Evolutionary conservation across 2,797 vertebrate genomes (phyloP).

Genomic region (Mionectes olivaceus): DNA sequence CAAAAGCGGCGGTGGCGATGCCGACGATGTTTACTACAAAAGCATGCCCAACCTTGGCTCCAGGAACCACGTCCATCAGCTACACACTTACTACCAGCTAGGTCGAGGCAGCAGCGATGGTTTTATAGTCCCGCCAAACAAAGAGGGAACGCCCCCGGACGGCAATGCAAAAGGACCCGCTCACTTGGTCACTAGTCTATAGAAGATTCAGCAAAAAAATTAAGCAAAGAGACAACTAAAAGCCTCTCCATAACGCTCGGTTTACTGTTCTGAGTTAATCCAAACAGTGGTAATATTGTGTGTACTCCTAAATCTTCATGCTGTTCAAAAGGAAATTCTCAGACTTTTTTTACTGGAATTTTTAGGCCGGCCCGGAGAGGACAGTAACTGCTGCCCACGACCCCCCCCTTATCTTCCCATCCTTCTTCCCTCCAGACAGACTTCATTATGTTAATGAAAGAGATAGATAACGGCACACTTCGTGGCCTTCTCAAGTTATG

Average conservation of each 20-base stretch:
- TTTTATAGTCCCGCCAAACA: slow-evolving; percentile 92
- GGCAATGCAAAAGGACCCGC: slow-evolving; percentile 87
- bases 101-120: slow-evolving; percentile 97
- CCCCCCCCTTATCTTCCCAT: not conserved
- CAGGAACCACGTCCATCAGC: slow-evolving; percentile 92
- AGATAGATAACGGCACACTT: slow-evolving; percentile 77
- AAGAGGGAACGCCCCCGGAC: slow-evolving; percentile 88
- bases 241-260: slow-evolving; percentile 57
- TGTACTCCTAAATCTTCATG: slow-evolving; percentile 82
- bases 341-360: slow-evolving; percentile 80
- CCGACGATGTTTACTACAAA: slow-evolving; percentile 97
- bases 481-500: slow-evolving; percentile 80
- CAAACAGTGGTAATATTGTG: slow-evolving; percentile 89
- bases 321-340: slow-evolving; percentile 76
- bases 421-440: slow-evolving; percentile 71
- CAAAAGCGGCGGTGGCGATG: slow-evolving; percentile 81
- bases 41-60: slow-evolving; percentile 99
- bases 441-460: slow-evolving; percentile 83
- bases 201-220: slow-evolving; percentile 80
- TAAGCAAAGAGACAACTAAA: slow-evolving; percentile 43
- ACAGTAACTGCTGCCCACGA: slow-evolving; percentile 67
- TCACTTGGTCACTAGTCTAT: slow-evolving; percentile 98
- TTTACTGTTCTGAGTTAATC: slow-evolving; percentile 83
- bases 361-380: slow-evolving; percentile 79
- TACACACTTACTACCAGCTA: slow-evolving; percentile 96